Conservation (phyloP, 2,797 vertebrate genomes). For the Epinephelus coioides region DNA sequence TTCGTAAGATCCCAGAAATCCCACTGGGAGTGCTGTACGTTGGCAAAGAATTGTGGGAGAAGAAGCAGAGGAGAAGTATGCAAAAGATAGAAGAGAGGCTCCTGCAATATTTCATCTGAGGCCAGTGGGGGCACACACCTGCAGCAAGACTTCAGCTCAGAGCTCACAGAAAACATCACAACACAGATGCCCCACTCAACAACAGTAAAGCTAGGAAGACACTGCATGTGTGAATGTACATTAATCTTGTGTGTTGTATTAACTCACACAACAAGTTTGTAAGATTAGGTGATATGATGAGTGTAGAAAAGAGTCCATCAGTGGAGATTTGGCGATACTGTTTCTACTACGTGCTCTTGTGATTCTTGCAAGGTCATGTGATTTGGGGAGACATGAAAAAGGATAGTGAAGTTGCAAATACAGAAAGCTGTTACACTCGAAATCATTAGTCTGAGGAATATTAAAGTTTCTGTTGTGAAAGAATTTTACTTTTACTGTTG, state of each 20-base stretch:
- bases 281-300: too few relatives aligned
- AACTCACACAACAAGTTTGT: not conserved
- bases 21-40: slow-evolving; percentile 12
- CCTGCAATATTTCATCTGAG: slow-evolving; percentile 12
- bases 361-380: too few relatives aligned
- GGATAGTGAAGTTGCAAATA: too few relatives aligned
- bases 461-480: too few relatives aligned
- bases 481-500: too few relatives aligned
- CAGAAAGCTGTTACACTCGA: too few relatives aligned
- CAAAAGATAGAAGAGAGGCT: slow-evolving; percentile 11
- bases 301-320: too few relatives aligned
- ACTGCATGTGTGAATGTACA: not conserved
- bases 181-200: not conserved
- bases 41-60: slow-evolving; percentile 27
- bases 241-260: not conserved
- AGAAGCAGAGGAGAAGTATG: not conserved
- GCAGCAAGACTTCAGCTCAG: not conserved
- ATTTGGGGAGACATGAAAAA: too few relatives aligned
- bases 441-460: too few relatives aligned
- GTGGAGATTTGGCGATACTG: too few relatives aligned
- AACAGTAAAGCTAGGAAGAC: not conserved
- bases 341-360: too few relatives aligned
- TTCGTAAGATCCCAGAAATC: slow-evolving; percentile 22
- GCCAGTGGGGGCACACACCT: not conserved
- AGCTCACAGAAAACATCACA: not conserved